phyloP scores from a whole-genome alignment of 2,888 invertebrate species.

The Selenia dentaria region DNA sequence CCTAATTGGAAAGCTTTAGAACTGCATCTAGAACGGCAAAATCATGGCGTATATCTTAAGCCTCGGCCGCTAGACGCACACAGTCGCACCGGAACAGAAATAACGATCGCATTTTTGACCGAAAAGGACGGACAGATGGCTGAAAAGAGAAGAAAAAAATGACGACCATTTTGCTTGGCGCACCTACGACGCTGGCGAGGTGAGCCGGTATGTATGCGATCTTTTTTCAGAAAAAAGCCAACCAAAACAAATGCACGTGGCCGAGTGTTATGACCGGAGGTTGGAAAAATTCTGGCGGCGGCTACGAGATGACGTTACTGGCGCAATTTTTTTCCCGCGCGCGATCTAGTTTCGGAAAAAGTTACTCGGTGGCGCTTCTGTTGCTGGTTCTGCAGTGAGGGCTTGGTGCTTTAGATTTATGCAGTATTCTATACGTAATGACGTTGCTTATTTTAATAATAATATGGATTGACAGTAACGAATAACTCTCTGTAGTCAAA shows the following conservation, averaged over 20 bases:
- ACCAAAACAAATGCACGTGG: constrained; percentile 85
- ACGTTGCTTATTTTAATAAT: too few species aligned
- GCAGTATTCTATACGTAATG: neutral
- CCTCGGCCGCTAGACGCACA: constrained; percentile 72
- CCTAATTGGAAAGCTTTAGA: constrained; percentile 23
- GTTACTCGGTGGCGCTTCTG: constrained; percentile 66
- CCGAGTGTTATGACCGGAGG: constrained; percentile 80
- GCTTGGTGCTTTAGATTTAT: too few species aligned
- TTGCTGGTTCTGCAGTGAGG: constrained; percentile 30
- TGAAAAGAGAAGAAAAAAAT: constrained; percentile 85
- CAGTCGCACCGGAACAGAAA: constrained; percentile 82
- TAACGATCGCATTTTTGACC: constrained; percentile 85
- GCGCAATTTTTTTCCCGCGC: constrained; percentile 66
- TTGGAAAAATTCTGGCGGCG: constrained; percentile 70
- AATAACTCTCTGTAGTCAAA: too few species aligned
- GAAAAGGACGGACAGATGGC: constrained; percentile 84
- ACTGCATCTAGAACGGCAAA: constrained; percentile 34
- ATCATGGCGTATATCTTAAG: constrained; percentile 58
- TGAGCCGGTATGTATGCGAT: constrained; percentile 77
- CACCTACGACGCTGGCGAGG: constrained; percentile 72
- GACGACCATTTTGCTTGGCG: constrained; percentile 83
- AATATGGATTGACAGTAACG: too few species aligned
- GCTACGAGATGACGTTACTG: constrained; percentile 80
- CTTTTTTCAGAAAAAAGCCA: constrained; percentile 80
- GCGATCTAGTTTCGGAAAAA: constrained; percentile 73